Percentiles rank a stretch among this genome's conserved stretches.
These are phyloP conservation scores for Erebia aethiops DNA, from an alignment of 2,888 invertebrate species.

Conservation along the genomic window DNA sequence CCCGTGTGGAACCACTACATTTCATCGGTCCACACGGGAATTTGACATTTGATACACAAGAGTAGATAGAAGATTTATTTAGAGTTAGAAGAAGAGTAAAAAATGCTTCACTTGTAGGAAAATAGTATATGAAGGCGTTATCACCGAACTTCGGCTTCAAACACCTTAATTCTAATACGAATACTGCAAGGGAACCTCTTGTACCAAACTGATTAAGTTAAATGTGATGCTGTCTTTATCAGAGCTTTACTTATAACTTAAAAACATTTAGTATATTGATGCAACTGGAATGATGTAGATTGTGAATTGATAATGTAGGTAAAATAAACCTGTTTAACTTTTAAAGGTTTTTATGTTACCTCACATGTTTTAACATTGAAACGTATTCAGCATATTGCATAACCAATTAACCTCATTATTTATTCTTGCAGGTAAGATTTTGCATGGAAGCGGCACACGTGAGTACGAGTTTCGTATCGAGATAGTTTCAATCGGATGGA, in stretches of 20 bases:
- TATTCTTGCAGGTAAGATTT: constrained; percentile 73
- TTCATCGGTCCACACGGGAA: no score
- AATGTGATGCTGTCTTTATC: no score
- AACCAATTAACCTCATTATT: constrained; percentile 45
- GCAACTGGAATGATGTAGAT: background rate
- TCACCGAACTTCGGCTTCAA: no score
- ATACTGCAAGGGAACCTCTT: background rate
- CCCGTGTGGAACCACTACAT: no score
- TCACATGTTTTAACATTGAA: constrained; percentile 8
- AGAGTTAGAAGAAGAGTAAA: no score
- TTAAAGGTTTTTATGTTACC: background rate
- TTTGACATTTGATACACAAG: no score
- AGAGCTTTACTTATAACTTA: no score
- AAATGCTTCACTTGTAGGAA: background rate
- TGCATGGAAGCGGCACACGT: constrained; percentile 45
- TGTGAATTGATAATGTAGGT: background rate
- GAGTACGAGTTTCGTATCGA: constrained; percentile 50
- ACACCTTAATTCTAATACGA: no score
- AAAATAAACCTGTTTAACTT: background rate
- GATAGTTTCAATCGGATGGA: constrained; percentile 44
- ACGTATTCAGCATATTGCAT: constrained; percentile 22
- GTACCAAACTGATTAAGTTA: background rate
- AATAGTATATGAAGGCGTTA: background rate
- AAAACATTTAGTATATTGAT: no score
- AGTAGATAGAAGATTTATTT: no score